These are phyloP conservation scores for Cerastoderma edule DNA, from an alignment of 2,888 invertebrate species.

Conservation along the genomic window DNA sequence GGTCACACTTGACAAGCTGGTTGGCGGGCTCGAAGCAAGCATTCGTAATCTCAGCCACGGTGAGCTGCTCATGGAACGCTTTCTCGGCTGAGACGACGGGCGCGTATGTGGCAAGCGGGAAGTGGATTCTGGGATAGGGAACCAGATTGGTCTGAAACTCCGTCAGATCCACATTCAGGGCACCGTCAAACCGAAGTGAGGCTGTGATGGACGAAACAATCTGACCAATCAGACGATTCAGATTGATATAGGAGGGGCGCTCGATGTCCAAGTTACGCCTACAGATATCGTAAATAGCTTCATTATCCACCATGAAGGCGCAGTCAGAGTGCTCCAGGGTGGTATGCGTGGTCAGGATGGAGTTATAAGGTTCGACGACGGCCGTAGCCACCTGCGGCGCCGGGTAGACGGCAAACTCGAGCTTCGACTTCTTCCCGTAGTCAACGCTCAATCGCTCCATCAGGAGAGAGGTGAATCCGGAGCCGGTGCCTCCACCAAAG, in stretches of 20 bases:
- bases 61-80: slow-evolving; percentile 94
- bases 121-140: slow-evolving; percentile 88
- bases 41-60: slow-evolving; percentile 79
- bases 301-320: slow-evolving; percentile 95
- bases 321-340: slow-evolving; percentile 81
- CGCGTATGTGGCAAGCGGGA: slow-evolving; percentile 93
- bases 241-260: slow-evolving; percentile 92
- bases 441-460: slow-evolving; percentile 81
- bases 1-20: slow-evolving; percentile 82
- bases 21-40: slow-evolving; percentile 79
- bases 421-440: slow-evolving; percentile 78
- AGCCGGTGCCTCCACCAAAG: slow-evolving; percentile 82
- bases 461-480: slow-evolving; percentile 82
- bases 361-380: slow-evolving; percentile 81
- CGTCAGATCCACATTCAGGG: slow-evolving; percentile 87
- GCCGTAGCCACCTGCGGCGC: slow-evolving; percentile 81
- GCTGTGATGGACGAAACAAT: slow-evolving; percentile 86
- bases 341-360: slow-evolving; percentile 80
- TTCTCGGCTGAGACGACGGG: slow-evolving; percentile 97
- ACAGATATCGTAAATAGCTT: slow-evolving; percentile 90
- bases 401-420: slow-evolving; percentile 81
- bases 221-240: slow-evolving; percentile 97
- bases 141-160: slow-evolving; percentile 85
- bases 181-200: slow-evolving; percentile 93
- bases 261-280: slow-evolving; percentile 92